Evolutionary conservation across 2,888 invertebrate genomes (phyloP), one percentile per base, ranked within the genome.

Genomic region (Hyposoter didymator): DNA sequence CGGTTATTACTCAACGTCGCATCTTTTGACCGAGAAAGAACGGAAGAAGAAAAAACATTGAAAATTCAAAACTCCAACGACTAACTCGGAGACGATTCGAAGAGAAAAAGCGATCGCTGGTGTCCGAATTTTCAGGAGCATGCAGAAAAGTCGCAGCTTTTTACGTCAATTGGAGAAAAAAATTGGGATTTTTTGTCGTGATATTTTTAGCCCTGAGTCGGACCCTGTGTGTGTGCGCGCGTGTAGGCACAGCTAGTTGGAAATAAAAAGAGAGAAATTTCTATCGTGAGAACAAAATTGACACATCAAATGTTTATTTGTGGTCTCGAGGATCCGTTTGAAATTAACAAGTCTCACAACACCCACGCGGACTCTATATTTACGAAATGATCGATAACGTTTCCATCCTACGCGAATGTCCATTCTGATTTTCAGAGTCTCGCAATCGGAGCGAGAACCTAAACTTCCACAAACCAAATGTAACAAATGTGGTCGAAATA

Each of bases 401-500:
- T 59, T 59, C 8, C 59, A 28, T 28, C 14, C 28, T 1, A 59
- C 59, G 14, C 55, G 28, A 22, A 28, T 39, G 12, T n/a, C 10
- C 1, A 64, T 39, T 64, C n/a, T n/a, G 35, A 39, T n/a, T 19
- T n/a, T 5, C n/a, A 8, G 35, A 2, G 10, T 14, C 14, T 72
- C 32, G 67, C 12, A 39, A 2, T 35, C 35, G 35, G 14, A 5
- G 12, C 12, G 28, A 59, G 4, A 55, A 22, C 10, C 55, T 10
- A 22, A 10, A 55, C 2, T 10, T 22, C 3, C 10, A 10, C 28
- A 5, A 28, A 28, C 12, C 39, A n/a, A 66, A 35, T 39, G 10
- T 66, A 35, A 10, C 1, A 14, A 59, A 52, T 28, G 74, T 70
- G 3, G 43, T 45, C n/a, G 39, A 62, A 69, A 85, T 87, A 89